Conservation (phyloP, 2,113 vertebrate species). For the Symphodus melops region DNA sequence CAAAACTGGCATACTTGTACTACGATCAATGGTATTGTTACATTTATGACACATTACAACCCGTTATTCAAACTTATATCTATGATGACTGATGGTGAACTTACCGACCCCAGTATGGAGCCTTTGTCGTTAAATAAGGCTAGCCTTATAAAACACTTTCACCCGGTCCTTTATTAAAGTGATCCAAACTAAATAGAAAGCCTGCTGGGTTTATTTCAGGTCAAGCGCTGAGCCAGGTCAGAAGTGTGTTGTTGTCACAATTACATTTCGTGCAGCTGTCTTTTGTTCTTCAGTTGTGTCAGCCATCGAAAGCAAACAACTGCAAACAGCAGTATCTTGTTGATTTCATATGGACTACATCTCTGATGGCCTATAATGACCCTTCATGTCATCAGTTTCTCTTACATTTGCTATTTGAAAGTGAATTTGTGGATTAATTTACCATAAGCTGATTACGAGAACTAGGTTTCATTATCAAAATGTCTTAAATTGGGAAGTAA, state of each 20-base stretch:
- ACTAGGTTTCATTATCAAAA: neutral
- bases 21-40: too few relatives aligned
- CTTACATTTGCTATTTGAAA: neutral
- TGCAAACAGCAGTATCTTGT: neutral
- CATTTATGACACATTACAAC: neutral
- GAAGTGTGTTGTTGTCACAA: constrained; percentile 48
- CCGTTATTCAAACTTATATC: neutral
- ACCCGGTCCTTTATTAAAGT: constrained; percentile 13
- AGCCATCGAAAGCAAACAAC: constrained; percentile 15
- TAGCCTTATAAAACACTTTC: neutral
- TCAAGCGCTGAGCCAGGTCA: constrained; percentile 29
- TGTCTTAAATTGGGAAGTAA: constrained; percentile 37
- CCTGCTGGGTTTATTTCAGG: constrained; percentile 42
- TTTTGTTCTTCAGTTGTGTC: constrained; percentile 44
- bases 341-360: neutral
- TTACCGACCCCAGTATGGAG: neutral
- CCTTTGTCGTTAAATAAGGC: neutral
- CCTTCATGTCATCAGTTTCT: neutral
- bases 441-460: constrained; percentile 6
- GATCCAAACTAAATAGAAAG: constrained; percentile 64
- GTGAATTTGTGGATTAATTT: constrained; percentile 8
- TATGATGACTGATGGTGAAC: neutral
- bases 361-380: neutral
- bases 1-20: too few relatives aligned
- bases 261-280: constrained; percentile 54